Conservation (phyloP, 2,888 invertebrate genomes). For the Deilephila elpenor region DNA sequence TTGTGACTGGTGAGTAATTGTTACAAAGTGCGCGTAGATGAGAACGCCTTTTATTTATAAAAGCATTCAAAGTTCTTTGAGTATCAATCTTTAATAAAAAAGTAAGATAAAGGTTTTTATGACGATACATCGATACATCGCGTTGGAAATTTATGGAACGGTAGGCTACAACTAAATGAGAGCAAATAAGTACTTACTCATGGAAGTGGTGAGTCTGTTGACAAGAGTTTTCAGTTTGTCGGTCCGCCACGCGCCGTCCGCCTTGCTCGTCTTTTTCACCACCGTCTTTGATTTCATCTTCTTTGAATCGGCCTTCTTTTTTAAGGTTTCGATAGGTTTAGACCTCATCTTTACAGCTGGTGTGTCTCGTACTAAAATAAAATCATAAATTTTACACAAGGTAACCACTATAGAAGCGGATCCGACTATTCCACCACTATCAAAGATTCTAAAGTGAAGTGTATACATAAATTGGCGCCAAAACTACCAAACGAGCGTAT, state of each 20-base stretch:
- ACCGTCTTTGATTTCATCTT: slow-evolving; percentile 30
- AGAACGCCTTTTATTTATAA: not conserved
- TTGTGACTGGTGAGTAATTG: not conserved
- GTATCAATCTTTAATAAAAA: too few species aligned
- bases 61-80: too few species aligned
- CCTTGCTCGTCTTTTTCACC: slow-evolving; percentile 44
- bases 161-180: too few species aligned
- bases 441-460: too few species aligned
- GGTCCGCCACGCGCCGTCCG: slow-evolving; percentile 44
- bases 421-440: too few species aligned
- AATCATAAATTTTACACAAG: too few species aligned
- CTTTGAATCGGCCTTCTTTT: slow-evolving; percentile 47
- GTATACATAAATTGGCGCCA: too few species aligned
- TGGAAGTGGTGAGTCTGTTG: slow-evolving; percentile 52
- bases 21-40: not conserved
- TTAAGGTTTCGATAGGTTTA: slow-evolving; percentile 39
- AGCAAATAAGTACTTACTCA: slow-evolving; percentile 51
- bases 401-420: too few species aligned
- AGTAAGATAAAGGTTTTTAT: too few species aligned
- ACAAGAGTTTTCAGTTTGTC: slow-evolving; percentile 54
- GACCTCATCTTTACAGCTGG: slow-evolving; percentile 38
- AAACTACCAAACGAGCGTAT: too few species aligned
- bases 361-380: slow-evolving; percentile 5
- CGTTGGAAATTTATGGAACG: too few species aligned
- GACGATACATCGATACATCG: too few species aligned